phyloP scores from a whole-genome alignment of 2,113 vertebrate species.

The Anolis carolinensis region DNA sequence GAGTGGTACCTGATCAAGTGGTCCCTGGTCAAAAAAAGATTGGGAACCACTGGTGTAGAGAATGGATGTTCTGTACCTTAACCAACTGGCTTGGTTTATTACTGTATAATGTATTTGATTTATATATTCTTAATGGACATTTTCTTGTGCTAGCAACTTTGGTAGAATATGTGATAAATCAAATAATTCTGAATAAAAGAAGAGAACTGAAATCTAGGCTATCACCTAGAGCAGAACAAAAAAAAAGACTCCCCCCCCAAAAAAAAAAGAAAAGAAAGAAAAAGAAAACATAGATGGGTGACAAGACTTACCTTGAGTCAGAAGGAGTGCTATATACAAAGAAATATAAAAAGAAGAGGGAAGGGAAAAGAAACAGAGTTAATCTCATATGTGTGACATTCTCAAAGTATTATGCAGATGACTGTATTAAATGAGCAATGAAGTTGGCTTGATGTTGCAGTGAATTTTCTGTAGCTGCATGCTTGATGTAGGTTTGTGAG shows the following conservation, averaged over 20 bases:
- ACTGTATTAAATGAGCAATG: constrained; percentile 51
- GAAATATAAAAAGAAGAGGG: constrained; percentile 56
- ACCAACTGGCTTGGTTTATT: background rate
- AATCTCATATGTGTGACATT: constrained; percentile 48
- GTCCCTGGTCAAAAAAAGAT: too few species aligned
- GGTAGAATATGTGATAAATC: background rate
- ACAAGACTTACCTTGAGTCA: constrained; percentile 79
- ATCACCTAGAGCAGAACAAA: constrained; percentile 27
- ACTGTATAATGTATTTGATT: background rate
- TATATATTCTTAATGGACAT: background rate
- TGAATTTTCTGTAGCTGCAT: constrained; percentile 51
- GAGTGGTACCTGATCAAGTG: too few species aligned
- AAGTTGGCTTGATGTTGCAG: constrained; percentile 42
- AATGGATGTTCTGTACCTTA: too few species aligned
- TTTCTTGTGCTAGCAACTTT: background rate
- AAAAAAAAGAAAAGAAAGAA: constrained; percentile 32
- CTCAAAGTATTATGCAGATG: constrained; percentile 46
- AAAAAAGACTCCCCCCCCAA: background rate
- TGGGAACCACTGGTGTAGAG: too few species aligned
- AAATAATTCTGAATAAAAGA: background rate
- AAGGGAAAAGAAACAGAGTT: constrained; percentile 65
- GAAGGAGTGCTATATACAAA: constrained; percentile 77
- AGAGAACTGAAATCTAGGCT: constrained; percentile 40
- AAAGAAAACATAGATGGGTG: constrained; percentile 24
- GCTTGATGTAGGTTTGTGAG: constrained; percentile 53